A percentile compares a stretch with the other conserved stretches of the same genome.
Evolutionary conservation across 1,140 invertebrate genomes (phyloP).

Genomic region (Lepidurus packardi): DNA sequence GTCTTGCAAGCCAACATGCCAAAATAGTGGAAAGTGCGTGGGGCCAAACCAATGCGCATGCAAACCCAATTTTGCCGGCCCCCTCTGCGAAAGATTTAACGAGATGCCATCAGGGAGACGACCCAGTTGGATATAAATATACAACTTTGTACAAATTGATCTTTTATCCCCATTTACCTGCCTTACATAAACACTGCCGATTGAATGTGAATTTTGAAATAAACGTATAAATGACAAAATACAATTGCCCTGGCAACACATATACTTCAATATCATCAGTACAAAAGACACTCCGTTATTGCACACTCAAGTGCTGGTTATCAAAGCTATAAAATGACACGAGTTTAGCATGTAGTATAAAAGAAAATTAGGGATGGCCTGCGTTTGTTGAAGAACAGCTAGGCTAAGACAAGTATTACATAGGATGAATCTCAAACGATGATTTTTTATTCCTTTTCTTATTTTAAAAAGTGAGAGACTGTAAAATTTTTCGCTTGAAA

Average conservation of each 20-base stretch:
- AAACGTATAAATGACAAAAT: neutral
- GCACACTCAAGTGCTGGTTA: neutral
- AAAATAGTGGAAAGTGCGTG: constrained; percentile 35
- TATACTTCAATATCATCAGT: neutral
- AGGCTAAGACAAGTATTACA: neutral
- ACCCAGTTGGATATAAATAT: neutral
- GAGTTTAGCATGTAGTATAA: neutral
- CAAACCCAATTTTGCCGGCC: constrained; percentile 28
- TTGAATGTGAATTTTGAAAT: neutral
- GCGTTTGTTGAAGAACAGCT: neutral
- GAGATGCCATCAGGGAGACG: neutral
- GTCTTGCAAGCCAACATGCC: constrained; percentile 33
- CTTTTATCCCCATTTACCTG: neutral
- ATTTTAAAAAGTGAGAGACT: too few relatives aligned
- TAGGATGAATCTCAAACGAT: neutral
- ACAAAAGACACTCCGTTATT: constrained; percentile 16
- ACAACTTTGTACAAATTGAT: neutral
- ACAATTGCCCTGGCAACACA: constrained; percentile 7
- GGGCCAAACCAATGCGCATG: constrained; percentile 32
- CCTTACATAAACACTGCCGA: constrained; percentile 4
- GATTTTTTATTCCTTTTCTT: neutral
- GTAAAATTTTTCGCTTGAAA: too few relatives aligned
- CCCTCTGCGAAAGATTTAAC: constrained; percentile 25
- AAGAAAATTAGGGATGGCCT: neutral
- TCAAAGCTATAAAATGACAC: constrained; percentile 5